A percentile compares a stretch with the other conserved stretches of the same genome.
Conservation (phyloP, 2,113 vertebrate species). For the Stomatorhinus ivindoensis region DNA sequence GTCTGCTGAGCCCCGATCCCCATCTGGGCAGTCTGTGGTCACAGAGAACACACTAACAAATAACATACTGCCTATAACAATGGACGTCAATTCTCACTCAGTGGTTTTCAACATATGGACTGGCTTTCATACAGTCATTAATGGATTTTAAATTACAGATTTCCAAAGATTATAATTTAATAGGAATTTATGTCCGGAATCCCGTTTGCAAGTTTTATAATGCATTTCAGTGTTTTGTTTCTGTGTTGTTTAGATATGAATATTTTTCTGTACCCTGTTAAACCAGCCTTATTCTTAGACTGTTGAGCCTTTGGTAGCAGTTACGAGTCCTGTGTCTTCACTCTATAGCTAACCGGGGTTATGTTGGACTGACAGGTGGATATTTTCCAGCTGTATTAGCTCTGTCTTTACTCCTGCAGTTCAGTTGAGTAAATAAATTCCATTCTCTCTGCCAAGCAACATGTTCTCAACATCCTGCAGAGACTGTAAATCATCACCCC, state of each 20-base stretch:
- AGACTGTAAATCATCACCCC: background rate
- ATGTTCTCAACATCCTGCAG: background rate
- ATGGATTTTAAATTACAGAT: background rate
- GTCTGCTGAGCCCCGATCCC: background rate
- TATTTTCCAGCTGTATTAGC: background rate
- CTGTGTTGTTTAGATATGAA: background rate
- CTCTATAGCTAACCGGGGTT: background rate
- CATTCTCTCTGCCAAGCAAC: background rate
- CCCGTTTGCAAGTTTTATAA: background rate
- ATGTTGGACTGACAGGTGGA: background rate
- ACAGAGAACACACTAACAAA: background rate
- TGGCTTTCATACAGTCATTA: background rate
- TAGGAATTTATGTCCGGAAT: background rate
- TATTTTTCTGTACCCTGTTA: background rate
- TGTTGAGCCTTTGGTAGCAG: background rate
- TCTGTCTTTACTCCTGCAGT: background rate
- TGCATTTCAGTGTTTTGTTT: background rate
- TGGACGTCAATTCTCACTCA: background rate
- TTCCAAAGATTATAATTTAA: background rate
- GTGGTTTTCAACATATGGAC: background rate
- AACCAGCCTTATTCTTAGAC: background rate
- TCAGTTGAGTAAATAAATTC: background rate
- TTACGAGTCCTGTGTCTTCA: background rate
- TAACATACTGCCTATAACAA: background rate
- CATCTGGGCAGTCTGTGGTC: background rate